Evolutionary conservation across 2,113 vertebrate species (phyloP), one percentile per base, ranked within the genome.

Genomic region (Channa argus): DNA sequence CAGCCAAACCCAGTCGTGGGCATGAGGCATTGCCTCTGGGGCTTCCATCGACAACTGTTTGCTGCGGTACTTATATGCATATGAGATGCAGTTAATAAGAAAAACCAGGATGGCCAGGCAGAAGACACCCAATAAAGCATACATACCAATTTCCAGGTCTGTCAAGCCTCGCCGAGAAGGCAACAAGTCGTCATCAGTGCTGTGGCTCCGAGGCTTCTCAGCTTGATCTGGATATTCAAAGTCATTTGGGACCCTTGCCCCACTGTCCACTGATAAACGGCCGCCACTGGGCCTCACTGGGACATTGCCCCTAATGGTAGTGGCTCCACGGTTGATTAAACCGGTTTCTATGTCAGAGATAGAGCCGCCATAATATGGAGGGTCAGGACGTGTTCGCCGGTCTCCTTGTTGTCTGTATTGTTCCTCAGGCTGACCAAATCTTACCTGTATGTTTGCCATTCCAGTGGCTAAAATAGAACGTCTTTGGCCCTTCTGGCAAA

Each of bases 1-100:
- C 56, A 99, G 93, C 97, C 98, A 99, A 41, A 99, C 97, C 98
- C 98, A 99, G 91, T 99, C 97, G 0, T 99, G 98, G 1, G 96
- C 94, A 51, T 99, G 98, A 2, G 95, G 90, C 95, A 95, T 90
- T 43, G 95, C 80, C 71, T 94, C 87, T 53, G 95, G 96, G 39
- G 95, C 95, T 61, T 97, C 97, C 54, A 93, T 80, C 36, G 97
- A 95, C 7, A 95, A 89, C 70, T 97, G 96, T 89, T 99, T 99
- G 92, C 95, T 96, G 39, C 96, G 90, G 85, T 97, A 98, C 87
- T 92, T 96, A 58, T 98, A 95, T 8, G 97, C 95, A 33, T 98
- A 99, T 7, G 97, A 94, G 34, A 97, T 95, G 8, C 98, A 98
- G 91, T 99, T 99, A 60, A 96, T 96, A 2, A 99, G 96, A 90